phyloP scores from a whole-genome alignment of 2,113 vertebrate genomes.

The cat (Felis catus) region DNA sequence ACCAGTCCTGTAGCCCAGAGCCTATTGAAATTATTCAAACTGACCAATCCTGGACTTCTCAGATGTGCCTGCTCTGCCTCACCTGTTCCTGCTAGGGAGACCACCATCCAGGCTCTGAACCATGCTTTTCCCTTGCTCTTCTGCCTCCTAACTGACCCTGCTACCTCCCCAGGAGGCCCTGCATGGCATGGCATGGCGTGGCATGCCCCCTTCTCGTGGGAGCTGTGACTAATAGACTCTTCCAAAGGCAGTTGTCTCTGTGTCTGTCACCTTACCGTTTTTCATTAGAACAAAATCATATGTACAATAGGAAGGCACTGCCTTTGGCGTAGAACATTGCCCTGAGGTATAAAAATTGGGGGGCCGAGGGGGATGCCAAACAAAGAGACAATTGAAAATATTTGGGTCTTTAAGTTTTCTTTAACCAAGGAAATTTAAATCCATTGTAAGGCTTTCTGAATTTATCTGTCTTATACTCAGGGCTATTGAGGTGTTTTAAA shows the following conservation, averaged over 20 bases:
- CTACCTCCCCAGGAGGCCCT: background rate
- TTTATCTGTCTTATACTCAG: background rate
- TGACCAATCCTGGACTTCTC: background rate
- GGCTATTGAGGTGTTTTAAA: background rate
- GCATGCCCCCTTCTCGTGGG: background rate
- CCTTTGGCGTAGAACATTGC: background rate
- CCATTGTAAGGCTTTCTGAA: background rate
- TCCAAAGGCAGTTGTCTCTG: background rate
- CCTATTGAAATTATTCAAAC: background rate
- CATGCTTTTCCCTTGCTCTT: background rate
- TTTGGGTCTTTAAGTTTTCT: background rate
- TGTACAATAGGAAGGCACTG: background rate
- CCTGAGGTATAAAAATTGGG: background rate
- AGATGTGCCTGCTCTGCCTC: background rate
- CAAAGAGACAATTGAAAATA: background rate
- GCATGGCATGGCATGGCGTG: background rate
- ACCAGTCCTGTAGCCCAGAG: background rate
- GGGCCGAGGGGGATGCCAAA: background rate
- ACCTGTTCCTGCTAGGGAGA: background rate
- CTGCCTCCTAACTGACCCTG: background rate
- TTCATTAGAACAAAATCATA: background rate
- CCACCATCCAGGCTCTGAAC: background rate
- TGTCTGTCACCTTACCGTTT: background rate
- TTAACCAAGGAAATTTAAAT: background rate
- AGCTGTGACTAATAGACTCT: background rate